Evolutionary conservation across 2,888 invertebrate species (phyloP).

Genomic region (Chaetogeoica ovagalla): DNA sequence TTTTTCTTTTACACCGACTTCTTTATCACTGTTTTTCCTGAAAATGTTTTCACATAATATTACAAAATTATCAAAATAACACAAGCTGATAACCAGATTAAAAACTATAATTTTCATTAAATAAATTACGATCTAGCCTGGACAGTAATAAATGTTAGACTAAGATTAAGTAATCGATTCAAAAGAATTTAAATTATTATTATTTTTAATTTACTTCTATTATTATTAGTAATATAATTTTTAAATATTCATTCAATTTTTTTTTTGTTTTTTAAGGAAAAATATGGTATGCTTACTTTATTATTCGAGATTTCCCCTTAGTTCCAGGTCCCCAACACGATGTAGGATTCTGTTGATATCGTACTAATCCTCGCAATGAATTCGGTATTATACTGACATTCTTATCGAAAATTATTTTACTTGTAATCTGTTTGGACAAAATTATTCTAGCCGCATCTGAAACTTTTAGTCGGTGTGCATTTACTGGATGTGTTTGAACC

Average conservation of each 20-base stretch:
- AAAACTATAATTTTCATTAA: no score
- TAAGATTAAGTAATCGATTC: no score
- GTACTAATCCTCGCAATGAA: conserved; percentile 72
- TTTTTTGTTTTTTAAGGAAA: background rate
- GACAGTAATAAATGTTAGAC: no score
- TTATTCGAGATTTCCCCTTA: conserved; percentile 66
- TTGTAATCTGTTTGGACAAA: conserved; percentile 36
- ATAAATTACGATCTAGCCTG: no score
- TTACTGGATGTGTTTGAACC: conserved; percentile 72
- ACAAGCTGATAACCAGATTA: no score
- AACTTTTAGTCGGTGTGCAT: conserved; percentile 65
- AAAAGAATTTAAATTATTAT: no score
- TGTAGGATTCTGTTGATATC: conserved; percentile 86
- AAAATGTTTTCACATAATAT: no score
- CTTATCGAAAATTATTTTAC: conserved; percentile 49
- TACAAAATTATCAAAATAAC: no score
- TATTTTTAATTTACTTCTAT: no score
- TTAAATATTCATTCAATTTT: background rate
- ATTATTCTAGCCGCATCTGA: conserved; percentile 53
- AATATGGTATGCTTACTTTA: conserved; percentile 65
- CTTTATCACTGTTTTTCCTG: no score
- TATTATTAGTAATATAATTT: no score
- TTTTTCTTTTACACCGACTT: no score
- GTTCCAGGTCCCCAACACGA: conserved; percentile 91
- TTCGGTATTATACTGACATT: conserved; percentile 78